These are phyloP conservation scores for Plagodis dolabraria DNA, from an alignment of 2,888 invertebrate genomes.

Conservation along the genomic window DNA sequence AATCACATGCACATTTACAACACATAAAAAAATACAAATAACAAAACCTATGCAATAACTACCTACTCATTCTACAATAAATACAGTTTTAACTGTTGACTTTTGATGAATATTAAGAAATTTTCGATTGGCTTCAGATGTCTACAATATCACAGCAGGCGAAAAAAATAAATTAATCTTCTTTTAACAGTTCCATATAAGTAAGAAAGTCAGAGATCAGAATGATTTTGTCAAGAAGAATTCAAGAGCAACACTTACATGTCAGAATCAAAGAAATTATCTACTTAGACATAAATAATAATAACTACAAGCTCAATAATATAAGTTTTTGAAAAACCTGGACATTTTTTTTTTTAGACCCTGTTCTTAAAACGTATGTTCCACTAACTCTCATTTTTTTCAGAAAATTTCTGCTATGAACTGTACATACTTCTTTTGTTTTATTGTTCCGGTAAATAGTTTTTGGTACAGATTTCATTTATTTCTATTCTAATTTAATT, in stretches of 20 bases:
- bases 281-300: slow-evolving; percentile 18
- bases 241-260: not conserved
- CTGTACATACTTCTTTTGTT: not conserved
- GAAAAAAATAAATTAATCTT: too few relatives aligned
- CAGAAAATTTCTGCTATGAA: slow-evolving; percentile 4
- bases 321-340: slow-evolving; percentile 7
- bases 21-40: too few relatives aligned
- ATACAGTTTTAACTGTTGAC: too few relatives aligned
- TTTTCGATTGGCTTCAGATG: too few relatives aligned
- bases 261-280: slow-evolving; percentile 15
- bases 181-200: not conserved
- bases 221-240: not conserved
- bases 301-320: slow-evolving; percentile 15
- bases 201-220: not conserved
- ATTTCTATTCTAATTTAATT: slow-evolving; percentile 8
- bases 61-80: too few relatives aligned
- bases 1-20: too few relatives aligned
- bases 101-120: too few relatives aligned
- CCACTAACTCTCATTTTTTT: slow-evolving; percentile 3
- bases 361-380: slow-evolving; percentile 13
- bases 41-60: too few relatives aligned
- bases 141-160: too few relatives aligned
- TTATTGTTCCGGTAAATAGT: not conserved
- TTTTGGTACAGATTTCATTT: not conserved
- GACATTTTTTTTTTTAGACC: slow-evolving; percentile 16